Percentiles rank a stretch among this genome's conserved stretches.
Evolutionary conservation across 1,140 invertebrate species (phyloP).

Genomic region (Idris sp.): DNA sequence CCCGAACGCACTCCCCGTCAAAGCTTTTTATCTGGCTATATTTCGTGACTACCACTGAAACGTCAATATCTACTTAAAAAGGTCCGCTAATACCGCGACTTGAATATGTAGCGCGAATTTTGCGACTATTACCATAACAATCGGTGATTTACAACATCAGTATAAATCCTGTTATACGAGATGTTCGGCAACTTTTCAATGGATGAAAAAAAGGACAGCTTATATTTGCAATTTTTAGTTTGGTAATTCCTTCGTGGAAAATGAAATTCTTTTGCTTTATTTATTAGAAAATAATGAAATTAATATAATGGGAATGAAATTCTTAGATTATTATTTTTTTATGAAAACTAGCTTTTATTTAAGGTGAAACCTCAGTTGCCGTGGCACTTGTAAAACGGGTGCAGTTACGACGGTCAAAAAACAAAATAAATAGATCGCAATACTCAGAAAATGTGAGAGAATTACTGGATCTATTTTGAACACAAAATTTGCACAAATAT

Average conservation of each 20-base stretch:
- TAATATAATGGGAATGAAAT: too few species aligned
- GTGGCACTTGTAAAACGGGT: too few species aligned
- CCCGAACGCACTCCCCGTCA: constrained; percentile 16
- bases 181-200: constrained; percentile 31
- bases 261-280: too few species aligned
- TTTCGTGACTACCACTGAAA: constrained; percentile 23
- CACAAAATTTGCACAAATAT: too few species aligned
- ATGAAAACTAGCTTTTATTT: too few species aligned
- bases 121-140: constrained; percentile 60
- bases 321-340: too few species aligned
- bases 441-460: too few species aligned
- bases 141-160: constrained; percentile 55
- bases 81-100: constrained; percentile 35
- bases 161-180: constrained; percentile 45
- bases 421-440: too few species aligned
- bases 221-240: constrained; percentile 6
- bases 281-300: too few species aligned
- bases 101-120: constrained; percentile 33
- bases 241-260: constrained; percentile 20
- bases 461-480: too few species aligned
- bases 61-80: constrained; percentile 51
- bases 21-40: constrained; percentile 4
- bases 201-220: constrained; percentile 9
- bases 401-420: too few species aligned
- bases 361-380: too few species aligned